These are phyloP conservation scores for Callionymus lyra DNA, from an alignment of 2,113 vertebrate species.

Conservation along the genomic window DNA sequence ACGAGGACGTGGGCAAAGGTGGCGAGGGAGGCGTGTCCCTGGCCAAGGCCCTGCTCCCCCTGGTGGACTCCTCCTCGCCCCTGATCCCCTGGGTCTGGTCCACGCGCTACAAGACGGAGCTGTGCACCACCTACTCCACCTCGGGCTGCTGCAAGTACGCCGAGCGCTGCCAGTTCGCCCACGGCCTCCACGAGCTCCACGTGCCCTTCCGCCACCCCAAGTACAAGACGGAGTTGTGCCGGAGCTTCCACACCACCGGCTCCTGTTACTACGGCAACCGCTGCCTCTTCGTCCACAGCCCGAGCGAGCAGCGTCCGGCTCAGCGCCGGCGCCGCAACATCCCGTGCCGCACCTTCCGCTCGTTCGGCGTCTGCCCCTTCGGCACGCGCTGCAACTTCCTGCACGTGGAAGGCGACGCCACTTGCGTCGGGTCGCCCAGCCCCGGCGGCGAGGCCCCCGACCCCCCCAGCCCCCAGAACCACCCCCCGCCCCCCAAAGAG, in stretches of 20 bases:
- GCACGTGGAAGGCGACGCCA: slow-evolving; percentile 23
- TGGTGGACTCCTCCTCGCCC: slow-evolving; percentile 33
- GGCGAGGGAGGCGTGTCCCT: slow-evolving; percentile 28
- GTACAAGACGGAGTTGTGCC: slow-evolving; percentile 72
- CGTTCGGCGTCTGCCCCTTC: slow-evolving; percentile 61
- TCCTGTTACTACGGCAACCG: slow-evolving; percentile 68
- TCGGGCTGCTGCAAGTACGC: slow-evolving; percentile 64
- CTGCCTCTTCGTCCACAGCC: slow-evolving; percentile 67
- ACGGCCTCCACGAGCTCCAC: slow-evolving; percentile 70
- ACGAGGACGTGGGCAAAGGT: not conserved
- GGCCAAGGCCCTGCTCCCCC: slow-evolving; percentile 57
- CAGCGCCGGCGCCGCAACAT: slow-evolving; percentile 35
- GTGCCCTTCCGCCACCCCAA: slow-evolving; percentile 69
- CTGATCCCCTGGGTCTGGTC: slow-evolving; percentile 56
- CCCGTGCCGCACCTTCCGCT: slow-evolving; percentile 56
- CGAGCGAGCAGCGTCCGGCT: slow-evolving; percentile 56
- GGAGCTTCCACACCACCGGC: slow-evolving; percentile 59
- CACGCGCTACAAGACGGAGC: slow-evolving; percentile 71
- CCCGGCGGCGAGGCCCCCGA: not conserved
- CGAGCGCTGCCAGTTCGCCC: slow-evolving; percentile 70
- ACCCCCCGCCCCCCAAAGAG: slow-evolving; percentile 15
- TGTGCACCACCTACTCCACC: slow-evolving; percentile 65
- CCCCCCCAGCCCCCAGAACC: too few relatives aligned
- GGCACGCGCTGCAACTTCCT: slow-evolving; percentile 64
- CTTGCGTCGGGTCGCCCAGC: not conserved